Percentiles rank a stretch among this genome's conserved stretches.
phyloP scores from a whole-genome alignment of 1,140 invertebrate species.

The Lepidurus arcticus region DNA sequence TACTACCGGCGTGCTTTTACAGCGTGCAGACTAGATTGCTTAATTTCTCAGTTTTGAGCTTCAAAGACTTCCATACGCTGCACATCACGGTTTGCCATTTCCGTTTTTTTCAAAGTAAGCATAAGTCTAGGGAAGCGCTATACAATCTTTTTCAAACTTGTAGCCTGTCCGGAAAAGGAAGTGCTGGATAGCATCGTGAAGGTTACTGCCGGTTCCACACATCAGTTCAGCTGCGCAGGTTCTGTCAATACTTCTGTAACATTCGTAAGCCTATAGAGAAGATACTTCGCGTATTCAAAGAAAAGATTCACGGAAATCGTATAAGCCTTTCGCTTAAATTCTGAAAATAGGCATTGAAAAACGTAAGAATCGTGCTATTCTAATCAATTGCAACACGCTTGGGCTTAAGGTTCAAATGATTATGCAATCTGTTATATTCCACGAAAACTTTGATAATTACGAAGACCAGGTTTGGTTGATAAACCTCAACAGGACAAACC shows the following conservation, averaged over 20 bases:
- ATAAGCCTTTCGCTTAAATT: no score
- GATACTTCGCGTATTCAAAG: no score
- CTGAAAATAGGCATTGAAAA: no score
- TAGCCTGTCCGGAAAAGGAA: no score
- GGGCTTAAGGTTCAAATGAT: no score
- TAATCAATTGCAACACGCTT: no score
- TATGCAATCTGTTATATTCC: no score
- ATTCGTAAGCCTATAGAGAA: not conserved
- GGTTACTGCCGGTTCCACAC: no score
- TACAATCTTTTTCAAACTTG: not conserved
- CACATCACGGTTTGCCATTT: not conserved
- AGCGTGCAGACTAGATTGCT: not conserved
- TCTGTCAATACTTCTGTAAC: not conserved
- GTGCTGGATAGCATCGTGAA: no score
- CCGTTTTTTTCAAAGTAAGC: not conserved
- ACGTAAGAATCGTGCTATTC: no score
- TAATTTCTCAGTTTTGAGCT: not conserved
- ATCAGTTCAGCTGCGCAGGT: not conserved
- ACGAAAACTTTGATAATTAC: no score
- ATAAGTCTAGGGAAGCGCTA: not conserved
- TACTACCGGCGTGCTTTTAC: not conserved
- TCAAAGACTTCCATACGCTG: not conserved
- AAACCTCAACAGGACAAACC: not conserved
- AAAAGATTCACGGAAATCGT: no score
- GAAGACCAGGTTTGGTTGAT: not conserved